Conservation (phyloP, 1,140 invertebrate genomes). For the Branchinecta lynchi region DNA sequence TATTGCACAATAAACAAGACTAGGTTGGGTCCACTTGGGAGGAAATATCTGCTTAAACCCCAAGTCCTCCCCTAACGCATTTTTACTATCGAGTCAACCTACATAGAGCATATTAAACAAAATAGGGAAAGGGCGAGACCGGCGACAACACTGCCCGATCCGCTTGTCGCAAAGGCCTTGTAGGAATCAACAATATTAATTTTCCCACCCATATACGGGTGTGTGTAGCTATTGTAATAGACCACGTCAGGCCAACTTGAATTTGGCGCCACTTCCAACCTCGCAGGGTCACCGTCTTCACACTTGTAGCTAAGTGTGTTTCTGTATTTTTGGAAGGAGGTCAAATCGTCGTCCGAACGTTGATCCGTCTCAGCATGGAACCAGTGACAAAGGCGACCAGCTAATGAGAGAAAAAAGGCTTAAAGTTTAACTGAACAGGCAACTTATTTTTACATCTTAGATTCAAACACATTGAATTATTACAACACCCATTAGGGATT, state of each 20-base stretch:
- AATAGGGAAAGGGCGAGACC: too few species aligned
- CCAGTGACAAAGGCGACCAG: conserved; percentile 61
- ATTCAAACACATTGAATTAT: too few species aligned
- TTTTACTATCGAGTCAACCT: too few species aligned
- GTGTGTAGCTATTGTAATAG: conserved; percentile 85
- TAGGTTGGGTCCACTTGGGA: too few species aligned
- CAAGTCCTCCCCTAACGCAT: too few species aligned
- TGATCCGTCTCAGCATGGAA: conserved; percentile 49
- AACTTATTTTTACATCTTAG: too few species aligned
- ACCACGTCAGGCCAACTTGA: conserved; percentile 77
- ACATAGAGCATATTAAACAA: too few species aligned
- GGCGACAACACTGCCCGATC: not conserved
- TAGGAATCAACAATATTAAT: conserved; percentile 57
- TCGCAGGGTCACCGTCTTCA: conserved; percentile 45
- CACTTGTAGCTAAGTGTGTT: conserved; percentile 50
- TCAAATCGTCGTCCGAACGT: conserved; percentile 57
- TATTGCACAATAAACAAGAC: too few species aligned
- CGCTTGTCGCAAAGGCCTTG: not conserved
- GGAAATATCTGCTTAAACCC: too few species aligned
- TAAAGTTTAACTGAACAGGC: too few species aligned
- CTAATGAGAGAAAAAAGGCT: conserved; percentile 30
- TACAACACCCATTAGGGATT: too few species aligned
- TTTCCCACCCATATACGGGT: conserved; percentile 79
- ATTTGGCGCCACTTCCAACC: conserved; percentile 68
- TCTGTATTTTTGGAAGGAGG: conserved; percentile 66